Evolutionary conservation across 2,113 vertebrate species (phyloP).

Genomic region (Leiothrix lutea): DNA sequence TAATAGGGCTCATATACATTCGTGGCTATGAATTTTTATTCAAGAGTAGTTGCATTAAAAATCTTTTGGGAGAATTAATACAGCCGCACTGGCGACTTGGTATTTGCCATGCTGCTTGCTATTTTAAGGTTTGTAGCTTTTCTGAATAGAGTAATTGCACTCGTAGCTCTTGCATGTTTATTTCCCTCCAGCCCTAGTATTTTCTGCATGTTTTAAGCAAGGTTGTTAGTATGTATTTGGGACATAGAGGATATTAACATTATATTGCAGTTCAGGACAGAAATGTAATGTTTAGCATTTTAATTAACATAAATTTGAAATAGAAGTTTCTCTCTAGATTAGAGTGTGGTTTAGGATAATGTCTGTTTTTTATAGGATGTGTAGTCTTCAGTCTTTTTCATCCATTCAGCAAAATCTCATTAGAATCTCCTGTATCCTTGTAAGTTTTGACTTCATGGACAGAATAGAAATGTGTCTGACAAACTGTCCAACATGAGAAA

Average conservation of each 20-base stretch:
- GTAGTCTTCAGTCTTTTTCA: not conserved
- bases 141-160: not conserved
- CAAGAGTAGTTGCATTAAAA: not conserved
- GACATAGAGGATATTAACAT: not conserved
- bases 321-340: not conserved
- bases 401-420: not conserved
- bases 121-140: not conserved
- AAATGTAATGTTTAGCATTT: not conserved
- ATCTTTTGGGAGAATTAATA: not conserved
- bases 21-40: not conserved
- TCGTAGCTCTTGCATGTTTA: not conserved
- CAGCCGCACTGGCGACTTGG: not conserved
- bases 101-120: not conserved
- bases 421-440: not conserved
- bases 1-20: not conserved
- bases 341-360: not conserved
- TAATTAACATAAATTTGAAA: not conserved
- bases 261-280: not conserved
- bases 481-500: not conserved
- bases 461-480: not conserved
- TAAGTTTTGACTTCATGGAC: not conserved
- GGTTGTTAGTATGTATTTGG: constrained; percentile 21
- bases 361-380: not conserved
- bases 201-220: not conserved
- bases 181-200: not conserved